Percentiles rank a stretch among this genome's conserved stretches.
phyloP scores from a whole-genome alignment of 2,797 vertebrate genomes.

The Psittacula derbiana region DNA sequence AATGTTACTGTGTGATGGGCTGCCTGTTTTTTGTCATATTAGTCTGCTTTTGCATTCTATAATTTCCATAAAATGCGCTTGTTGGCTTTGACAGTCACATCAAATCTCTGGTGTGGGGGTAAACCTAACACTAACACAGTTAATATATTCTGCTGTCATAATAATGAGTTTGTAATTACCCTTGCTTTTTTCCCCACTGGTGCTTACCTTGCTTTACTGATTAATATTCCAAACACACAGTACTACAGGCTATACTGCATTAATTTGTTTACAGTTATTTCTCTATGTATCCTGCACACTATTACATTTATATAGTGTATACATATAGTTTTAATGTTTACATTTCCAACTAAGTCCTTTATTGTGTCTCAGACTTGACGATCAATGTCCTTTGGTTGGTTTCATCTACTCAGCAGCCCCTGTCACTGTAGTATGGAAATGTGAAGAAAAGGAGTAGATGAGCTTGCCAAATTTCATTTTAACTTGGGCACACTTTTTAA shows the following conservation, averaged over 20 bases:
- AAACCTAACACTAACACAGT: background rate
- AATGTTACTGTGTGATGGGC: background rate
- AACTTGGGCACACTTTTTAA: background rate
- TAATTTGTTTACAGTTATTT: conserved; percentile 14
- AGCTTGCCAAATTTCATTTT: background rate
- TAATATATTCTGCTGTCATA: conserved; percentile 52
- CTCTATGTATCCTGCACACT: background rate
- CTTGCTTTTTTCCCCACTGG: background rate
- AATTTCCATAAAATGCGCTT: background rate
- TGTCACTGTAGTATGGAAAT: background rate
- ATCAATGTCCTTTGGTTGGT: background rate
- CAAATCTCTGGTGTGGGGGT: conserved; percentile 1
- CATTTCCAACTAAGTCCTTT: background rate
- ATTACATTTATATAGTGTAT: background rate
- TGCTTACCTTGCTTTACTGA: conserved; percentile 26
- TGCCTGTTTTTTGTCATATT: background rate
- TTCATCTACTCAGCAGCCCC: background rate
- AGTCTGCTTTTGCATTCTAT: background rate
- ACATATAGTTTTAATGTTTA: background rate
- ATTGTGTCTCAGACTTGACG: background rate
- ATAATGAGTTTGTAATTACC: conserved; percentile 55
- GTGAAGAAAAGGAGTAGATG: background rate
- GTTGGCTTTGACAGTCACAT: conserved; percentile 13
- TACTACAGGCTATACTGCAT: background rate
- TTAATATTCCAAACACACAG: conserved; percentile 37